phyloP scores from a whole-genome alignment of 2,797 vertebrate genomes.

The Thamnophis elegans region DNA sequence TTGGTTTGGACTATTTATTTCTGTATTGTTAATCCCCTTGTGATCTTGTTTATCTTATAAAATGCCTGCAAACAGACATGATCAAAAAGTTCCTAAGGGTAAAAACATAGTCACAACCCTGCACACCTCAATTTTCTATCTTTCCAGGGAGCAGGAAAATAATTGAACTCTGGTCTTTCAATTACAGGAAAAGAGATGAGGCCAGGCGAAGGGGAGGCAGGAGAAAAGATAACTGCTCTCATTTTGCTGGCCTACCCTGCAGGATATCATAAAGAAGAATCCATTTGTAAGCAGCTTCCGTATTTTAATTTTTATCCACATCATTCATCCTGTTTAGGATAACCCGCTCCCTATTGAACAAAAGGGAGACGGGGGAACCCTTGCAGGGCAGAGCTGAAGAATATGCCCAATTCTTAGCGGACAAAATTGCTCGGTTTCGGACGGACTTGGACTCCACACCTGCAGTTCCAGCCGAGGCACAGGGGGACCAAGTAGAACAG shows the following conservation, averaged over 20 bases:
- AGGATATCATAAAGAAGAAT: background rate
- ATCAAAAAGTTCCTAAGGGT: background rate
- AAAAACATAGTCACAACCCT: conserved; percentile 13
- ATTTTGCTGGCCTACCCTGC: background rate
- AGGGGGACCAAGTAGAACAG: no score
- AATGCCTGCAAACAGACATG: background rate
- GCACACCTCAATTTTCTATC: background rate
- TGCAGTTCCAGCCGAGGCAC: no score
- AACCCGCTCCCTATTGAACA: no score
- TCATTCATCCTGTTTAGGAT: conserved; percentile 20
- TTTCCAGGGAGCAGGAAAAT: conserved; percentile 1
- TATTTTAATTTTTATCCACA: background rate
- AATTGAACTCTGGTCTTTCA: conserved; percentile 11
- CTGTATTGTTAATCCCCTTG: background rate
- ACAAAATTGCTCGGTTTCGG: no score
- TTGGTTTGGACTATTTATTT: conserved; percentile 2
- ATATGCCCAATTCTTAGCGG: no score
- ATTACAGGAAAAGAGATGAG: conserved; percentile 1
- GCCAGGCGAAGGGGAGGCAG: background rate
- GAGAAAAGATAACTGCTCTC: background rate
- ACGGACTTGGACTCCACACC: no score
- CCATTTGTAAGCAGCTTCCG: background rate
- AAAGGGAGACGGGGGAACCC: no score
- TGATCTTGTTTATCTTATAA: background rate
- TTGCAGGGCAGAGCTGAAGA: no score